Evolutionary conservation across 2,888 invertebrate species (phyloP), one percentile per base, ranked within the genome.

Genomic region (Drosophila neotestacea): DNA sequence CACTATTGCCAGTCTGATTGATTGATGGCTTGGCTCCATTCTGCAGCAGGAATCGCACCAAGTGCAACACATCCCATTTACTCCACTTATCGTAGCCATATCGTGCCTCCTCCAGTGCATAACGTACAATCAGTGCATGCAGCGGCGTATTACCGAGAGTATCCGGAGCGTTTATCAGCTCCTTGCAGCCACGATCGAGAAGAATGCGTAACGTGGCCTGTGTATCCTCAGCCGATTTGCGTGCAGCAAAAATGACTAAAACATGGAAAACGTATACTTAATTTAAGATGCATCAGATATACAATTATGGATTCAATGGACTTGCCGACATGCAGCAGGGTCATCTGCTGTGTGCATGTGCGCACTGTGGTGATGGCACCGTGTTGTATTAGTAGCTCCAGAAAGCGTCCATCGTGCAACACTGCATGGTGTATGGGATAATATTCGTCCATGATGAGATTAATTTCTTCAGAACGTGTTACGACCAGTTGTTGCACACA

Each of bases 351-450:
- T 7, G 95, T 95, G 81, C 94, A 95, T 13, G 96, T 95, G 58
- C 94, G 93, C 4, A 95, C 95, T 6, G 94, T 95, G 0, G 95
- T 95, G 68, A 95, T 94, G 32, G 96, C 96, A n/a, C 96, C 96
- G 87, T 94, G 94, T 70, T 93, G 93, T 70, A 95, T 94, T 47
- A 95, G 91, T 68, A 95, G 91, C 85, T 95, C 95, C 51, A 95
- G 93, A 91, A 96, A 96, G 84, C 95, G 94, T 51, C 94, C 94
- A 75, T 96, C 95, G 90, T 96, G 96, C 30, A 95, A 93, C 16
- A 95, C 95, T 11, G 96, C 95, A 88, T 95, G 95, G 91, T 96
- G 95, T 66, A 96, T 95, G n/a, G 96, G 96, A 91, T 95, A 96
- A 91, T 96, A 96, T 92, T 96, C 96, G 87, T 96, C 95, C 91